Evolutionary conservation across 2,113 vertebrate species (phyloP).

Genomic region (Anarrhichthys ocellatus): DNA sequence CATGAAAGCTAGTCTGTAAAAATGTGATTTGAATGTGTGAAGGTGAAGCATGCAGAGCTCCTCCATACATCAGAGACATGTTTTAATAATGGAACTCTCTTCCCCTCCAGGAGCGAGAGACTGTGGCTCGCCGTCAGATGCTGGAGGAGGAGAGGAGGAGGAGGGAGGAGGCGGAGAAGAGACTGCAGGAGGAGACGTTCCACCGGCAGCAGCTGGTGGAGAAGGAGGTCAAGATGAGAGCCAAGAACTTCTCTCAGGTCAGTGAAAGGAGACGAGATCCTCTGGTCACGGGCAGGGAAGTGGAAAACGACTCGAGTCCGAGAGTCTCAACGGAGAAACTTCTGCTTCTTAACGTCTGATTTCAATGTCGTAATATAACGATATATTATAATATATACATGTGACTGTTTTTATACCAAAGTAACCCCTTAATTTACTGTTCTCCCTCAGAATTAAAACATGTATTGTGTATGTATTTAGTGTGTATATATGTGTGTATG

Average conservation of each 20-base stretch:
- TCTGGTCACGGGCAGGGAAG: neutral
- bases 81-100: slow-evolving; percentile 31
- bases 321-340: too few relatives aligned
- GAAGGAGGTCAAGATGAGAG: slow-evolving; percentile 95
- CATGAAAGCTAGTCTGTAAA: too few relatives aligned
- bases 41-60: slow-evolving; percentile 3
- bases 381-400: too few relatives aligned
- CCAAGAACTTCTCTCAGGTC: slow-evolving; percentile 97
- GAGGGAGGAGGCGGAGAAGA: slow-evolving; percentile 90
- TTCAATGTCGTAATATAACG: too few relatives aligned
- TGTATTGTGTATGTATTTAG: too few relatives aligned
- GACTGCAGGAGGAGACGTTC: slow-evolving; percentile 90
- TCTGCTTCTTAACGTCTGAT: too few relatives aligned
- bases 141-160: slow-evolving; percentile 93
- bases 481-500: too few relatives aligned
- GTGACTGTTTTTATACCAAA: neutral
- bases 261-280: slow-evolving; percentile 10
- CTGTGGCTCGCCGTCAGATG: slow-evolving; percentile 88
- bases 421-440: neutral
- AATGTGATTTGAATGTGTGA: slow-evolving; percentile 36
- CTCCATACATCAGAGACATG: slow-evolving; percentile 37
- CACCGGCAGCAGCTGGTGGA: slow-evolving; percentile 93
- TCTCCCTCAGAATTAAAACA: neutral
- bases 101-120: slow-evolving; percentile 89
- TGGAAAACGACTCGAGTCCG: too few relatives aligned